These are phyloP conservation scores for Halcyon chelicuti DNA, from an alignment of 2,797 vertebrate species.

Conservation along the genomic window DNA sequence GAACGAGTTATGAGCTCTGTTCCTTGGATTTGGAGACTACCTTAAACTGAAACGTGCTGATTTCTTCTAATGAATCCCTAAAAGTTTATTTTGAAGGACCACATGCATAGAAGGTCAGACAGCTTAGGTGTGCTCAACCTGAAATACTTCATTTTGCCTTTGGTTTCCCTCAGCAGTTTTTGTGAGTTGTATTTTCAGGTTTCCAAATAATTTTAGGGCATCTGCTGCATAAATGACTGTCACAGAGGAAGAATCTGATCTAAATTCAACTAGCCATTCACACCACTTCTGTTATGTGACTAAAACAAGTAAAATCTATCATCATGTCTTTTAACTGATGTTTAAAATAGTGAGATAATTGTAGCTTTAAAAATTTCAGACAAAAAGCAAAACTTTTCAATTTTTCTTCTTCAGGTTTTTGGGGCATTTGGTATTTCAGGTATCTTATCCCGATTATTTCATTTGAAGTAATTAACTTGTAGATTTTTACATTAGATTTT, in stretches of 20 bases:
- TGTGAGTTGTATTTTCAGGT: not conserved
- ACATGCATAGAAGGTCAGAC: not conserved
- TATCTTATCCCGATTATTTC: constrained; percentile 5
- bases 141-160: not conserved
- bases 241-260: not conserved
- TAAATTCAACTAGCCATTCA: not conserved
- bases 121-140: not conserved
- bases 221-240: not conserved
- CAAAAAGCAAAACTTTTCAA: not conserved
- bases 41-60: not conserved
- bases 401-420: constrained; percentile 17
- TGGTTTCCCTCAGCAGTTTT: not conserved
- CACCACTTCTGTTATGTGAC: not conserved
- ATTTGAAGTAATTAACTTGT: not conserved
- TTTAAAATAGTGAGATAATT: not conserved
- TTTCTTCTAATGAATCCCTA: not conserved
- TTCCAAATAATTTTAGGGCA: not conserved
- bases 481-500: constrained; percentile 3
- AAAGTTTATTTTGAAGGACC: not conserved
- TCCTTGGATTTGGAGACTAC: not conserved
- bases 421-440: constrained; percentile 22
- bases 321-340: not conserved
- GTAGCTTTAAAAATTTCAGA: not conserved
- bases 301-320: not conserved
- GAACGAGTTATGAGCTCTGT: not conserved